Base-by-base conservation (phyloP, 1,140 invertebrate species). In the Onthophagus taurus region DNA sequence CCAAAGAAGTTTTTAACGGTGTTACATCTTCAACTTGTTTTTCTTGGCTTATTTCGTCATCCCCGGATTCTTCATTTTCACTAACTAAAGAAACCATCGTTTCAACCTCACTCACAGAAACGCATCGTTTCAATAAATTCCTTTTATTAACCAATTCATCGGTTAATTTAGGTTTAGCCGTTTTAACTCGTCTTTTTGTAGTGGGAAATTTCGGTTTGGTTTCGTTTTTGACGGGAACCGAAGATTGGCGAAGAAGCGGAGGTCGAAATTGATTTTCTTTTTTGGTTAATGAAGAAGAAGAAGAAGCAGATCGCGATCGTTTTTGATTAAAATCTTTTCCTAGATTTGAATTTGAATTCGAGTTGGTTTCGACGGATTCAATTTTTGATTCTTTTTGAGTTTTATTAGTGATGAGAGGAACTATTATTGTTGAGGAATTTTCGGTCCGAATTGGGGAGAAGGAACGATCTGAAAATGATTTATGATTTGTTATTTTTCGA, bases 51-150 rank as follows among this genome's bases (percentile, higher is more conserved):
- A n/a, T n/a, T n/a, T n/a, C n/a, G n/a, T n/a, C n/a, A n/a, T n/a
- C n/a, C 9, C 68, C 71, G 0, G 68, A 65, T 0, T 72, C 70
- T 47, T 71, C 72, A 3, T 74, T 58, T 4, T 75, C 48, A 0
- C 72, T 74, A 0, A 75, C 72, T 73, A 76, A 75, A 0, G 74
- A 75, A 2, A 73, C 60, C 3, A 75, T 63, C 20, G 74, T 72
- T 12, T 21, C 20, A 0, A 48, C 56, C n/a, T 47, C 54, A 19
- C 35, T 47, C 3, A 46, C 42, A 0, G 48, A 17, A 2, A 47
- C 38, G 14, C 47, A 48, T 33, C 47, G 42, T 31, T 49, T 20
- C 19, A 46, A 36, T n/a, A 21, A 34, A 21, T n/a, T 30, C n/a
- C 39, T 9, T 21, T 18, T 26, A n/a, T 26, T 33, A 21, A 44